Evolutionary conservation across 2,888 invertebrate genomes (phyloP), one percentile per base, ranked within the genome.

Genomic region (Heliconius cydno): DNA sequence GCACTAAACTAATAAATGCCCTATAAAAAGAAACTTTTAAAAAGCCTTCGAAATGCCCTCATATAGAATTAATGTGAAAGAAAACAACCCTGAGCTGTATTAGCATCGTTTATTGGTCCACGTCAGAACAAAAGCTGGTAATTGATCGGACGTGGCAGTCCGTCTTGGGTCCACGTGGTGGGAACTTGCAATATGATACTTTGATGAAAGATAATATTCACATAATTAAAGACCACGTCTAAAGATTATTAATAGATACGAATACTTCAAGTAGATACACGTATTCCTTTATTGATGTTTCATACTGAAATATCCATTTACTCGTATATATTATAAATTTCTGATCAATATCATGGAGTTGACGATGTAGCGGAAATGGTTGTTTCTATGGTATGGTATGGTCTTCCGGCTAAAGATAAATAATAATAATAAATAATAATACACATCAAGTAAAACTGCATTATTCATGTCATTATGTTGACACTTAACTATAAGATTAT

Each of bases 111-210:
- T 84, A 88, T 87, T 87, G 87, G 86, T 72, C 88, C 91, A 91
- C 90, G 90, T 91, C 88, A 89, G 82, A 79, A 79, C 74, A 70
- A 82, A 81, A 79, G 73, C 74, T 79, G 73, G 74, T 83, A 84
- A 85, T 84, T 84, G 82, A 80, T 73, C 76, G 78, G 80, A 81
- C 82, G 81, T 81, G 82, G 82, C 79, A 80, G 79, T 71, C 79
- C 76, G 83, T 79, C 82, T 76, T 77, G 68, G 38, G 76, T 80
- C 80, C 83, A 84, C 84, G 82, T 81, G 82, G 83, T 86, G 86
- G 84, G 84, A 86, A 85, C 83, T 65, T 71, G 81, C 84, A 85
- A 84, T 80, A 77, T 83, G 84, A 80, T 80, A 81, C 71, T 65
- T 76, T 77, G 74, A 79, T 68, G 76, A 79, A 73, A 81, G 46